Conservation (phyloP, 2,888 invertebrate genomes). For the Aporophyla nigra region DNA sequence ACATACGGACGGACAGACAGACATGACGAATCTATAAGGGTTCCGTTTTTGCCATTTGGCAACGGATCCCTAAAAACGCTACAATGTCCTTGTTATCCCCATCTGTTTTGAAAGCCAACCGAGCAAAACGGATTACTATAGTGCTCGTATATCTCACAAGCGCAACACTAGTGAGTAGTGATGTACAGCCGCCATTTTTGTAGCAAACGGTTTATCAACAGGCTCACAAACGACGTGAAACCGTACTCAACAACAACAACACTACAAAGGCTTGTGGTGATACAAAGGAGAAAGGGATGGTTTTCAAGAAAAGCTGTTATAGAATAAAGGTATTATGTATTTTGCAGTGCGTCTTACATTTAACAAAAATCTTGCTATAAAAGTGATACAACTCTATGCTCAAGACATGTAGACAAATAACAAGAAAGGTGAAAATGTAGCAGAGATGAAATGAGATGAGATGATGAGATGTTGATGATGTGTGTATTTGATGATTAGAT, state of each 20-base stretch:
- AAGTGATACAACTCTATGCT: background rate
- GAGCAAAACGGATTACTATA: conserved; percentile 57
- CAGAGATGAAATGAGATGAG: too few relatives aligned
- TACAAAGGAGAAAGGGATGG: conserved; percentile 40
- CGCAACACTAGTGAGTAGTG: conserved; percentile 52
- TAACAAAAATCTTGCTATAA: background rate
- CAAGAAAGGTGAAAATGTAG: background rate
- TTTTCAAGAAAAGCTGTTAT: conserved; percentile 32
- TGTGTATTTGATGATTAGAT: background rate
- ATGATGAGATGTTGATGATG: too few relatives aligned
- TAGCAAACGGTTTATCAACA: conserved; percentile 44
- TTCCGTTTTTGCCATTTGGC: too few relatives aligned
- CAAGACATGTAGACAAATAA: background rate
- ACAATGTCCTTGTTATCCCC: conserved; percentile 20
- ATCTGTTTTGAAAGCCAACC: conserved; percentile 47
- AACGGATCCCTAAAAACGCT: background rate
- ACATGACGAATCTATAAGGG: too few relatives aligned
- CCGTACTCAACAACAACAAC: conserved; percentile 42
- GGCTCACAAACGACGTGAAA: conserved; percentile 41
- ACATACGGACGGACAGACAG: too few relatives aligned
- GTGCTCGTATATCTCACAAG: conserved; percentile 41
- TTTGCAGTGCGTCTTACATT: conserved; percentile 1
- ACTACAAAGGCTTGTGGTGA: conserved; percentile 37
- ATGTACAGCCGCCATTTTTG: conserved; percentile 58
- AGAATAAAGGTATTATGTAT: conserved; percentile 33